Conservation (phyloP, 2,113 vertebrate genomes). For the Anser cygnoides region DNA sequence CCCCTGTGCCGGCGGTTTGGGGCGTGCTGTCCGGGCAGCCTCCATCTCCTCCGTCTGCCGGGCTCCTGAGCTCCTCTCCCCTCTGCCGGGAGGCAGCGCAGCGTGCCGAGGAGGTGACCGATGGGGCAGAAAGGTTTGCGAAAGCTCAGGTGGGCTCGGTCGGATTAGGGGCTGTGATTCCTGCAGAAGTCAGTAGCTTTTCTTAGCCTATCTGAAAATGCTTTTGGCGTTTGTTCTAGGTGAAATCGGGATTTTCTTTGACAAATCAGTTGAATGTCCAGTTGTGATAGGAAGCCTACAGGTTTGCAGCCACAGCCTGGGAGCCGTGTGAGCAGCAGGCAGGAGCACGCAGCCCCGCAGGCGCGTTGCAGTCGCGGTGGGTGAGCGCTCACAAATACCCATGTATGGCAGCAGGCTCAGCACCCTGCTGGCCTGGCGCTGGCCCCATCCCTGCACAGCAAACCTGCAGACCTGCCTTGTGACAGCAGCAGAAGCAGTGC, state of each 20-base stretch:
- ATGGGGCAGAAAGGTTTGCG: not conserved
- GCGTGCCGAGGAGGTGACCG: accelerated
- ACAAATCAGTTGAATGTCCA: not conserved
- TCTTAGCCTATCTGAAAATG: not conserved
- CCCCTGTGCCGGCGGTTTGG: accelerated
- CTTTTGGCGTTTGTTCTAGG: not conserved
- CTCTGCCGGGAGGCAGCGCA: not conserved
- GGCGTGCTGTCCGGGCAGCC: accelerated
- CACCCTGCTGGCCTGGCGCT: accelerated
- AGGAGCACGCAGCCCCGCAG: accelerated
- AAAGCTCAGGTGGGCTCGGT: not conserved
- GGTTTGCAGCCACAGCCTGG: not conserved
- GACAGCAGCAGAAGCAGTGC: not conserved
- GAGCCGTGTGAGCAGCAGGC: accelerated
- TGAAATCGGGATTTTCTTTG: not conserved
- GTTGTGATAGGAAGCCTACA: not conserved
- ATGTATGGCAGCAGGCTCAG: accelerated
- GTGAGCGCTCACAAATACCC: accelerated
- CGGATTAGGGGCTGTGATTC: not conserved
- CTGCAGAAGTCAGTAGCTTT: not conserved
- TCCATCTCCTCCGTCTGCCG: not conserved
- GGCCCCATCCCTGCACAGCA: not conserved
- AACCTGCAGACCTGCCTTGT: not conserved
- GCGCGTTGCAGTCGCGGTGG: accelerated
- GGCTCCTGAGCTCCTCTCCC: accelerated